Evolutionary conservation across 2,888 invertebrate species (phyloP).

Genomic region (Andrena flavipes): DNA sequence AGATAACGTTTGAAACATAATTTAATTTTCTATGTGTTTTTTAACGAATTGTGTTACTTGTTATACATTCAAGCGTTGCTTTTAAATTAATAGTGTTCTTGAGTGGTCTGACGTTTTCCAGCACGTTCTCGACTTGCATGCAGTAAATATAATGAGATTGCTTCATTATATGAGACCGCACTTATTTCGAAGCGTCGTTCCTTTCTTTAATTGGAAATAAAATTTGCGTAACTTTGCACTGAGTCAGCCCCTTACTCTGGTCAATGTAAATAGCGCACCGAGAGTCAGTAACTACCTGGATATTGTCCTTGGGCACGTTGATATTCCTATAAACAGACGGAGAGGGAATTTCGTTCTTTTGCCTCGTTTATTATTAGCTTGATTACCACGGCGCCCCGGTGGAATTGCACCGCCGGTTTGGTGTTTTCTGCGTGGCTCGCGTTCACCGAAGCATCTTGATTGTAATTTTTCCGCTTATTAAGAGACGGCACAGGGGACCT

Average conservation of each 20-base stretch:
- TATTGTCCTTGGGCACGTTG: constrained; percentile 50
- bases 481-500: constrained; percentile 8
- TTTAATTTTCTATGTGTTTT: background rate
- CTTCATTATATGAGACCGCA: background rate
- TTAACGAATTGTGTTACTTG: background rate
- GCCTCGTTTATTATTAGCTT: constrained; percentile 49
- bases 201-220: background rate
- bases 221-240: background rate
- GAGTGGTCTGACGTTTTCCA: background rate
- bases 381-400: constrained; percentile 30
- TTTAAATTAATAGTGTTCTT: background rate
- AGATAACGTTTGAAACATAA: background rate
- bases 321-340: constrained; percentile 45
- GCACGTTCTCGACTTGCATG: background rate
- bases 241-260: constrained; percentile 37
- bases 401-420: constrained; percentile 20
- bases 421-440: constrained; percentile 22
- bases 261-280: constrained; percentile 20
- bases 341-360: constrained; percentile 38
- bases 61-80: no score
- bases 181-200: background rate
- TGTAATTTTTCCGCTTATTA: constrained; percentile 44
- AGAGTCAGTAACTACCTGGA: constrained; percentile 35
- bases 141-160: background rate
- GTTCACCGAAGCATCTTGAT: constrained; percentile 27